phyloP scores from a whole-genome alignment of 2,888 invertebrate genomes.

The Drosophila formosana region DNA sequence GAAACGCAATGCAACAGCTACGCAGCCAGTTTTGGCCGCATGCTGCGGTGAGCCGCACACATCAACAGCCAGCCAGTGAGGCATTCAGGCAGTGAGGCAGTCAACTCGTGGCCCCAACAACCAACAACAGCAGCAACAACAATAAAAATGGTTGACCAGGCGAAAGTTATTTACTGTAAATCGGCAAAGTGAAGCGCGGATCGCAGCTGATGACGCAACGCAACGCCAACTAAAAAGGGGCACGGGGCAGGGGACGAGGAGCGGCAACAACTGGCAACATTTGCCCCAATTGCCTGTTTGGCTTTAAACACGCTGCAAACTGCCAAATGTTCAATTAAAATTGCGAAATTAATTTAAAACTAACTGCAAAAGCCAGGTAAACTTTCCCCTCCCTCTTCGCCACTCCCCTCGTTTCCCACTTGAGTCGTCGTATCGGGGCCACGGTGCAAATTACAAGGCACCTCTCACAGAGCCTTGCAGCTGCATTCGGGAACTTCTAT shows the following conservation, averaged over 20 bases:
- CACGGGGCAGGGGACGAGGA: too few species aligned
- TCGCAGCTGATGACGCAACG: slow-evolving; percentile 48
- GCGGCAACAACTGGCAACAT: slow-evolving; percentile 24
- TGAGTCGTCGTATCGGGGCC: slow-evolving; percentile 40
- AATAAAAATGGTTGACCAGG: slow-evolving; percentile 55
- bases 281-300: slow-evolving; percentile 31
- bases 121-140: slow-evolving; percentile 19
- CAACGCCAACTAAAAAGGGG: background rate
- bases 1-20: slow-evolving; percentile 44
- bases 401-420: slow-evolving; percentile 3
- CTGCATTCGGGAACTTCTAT: slow-evolving; percentile 28
- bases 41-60: slow-evolving; percentile 77
- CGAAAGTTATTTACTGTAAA: slow-evolving; percentile 78
- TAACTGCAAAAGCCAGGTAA: slow-evolving; percentile 54
- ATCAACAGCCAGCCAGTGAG: slow-evolving; percentile 62
- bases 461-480: slow-evolving; percentile 14
- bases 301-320: slow-evolving; percentile 53
- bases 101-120: slow-evolving; percentile 26
- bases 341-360: slow-evolving; percentile 66
- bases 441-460: slow-evolving; percentile 27
- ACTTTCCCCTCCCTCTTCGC: slow-evolving; percentile 46
- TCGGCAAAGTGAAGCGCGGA: slow-evolving; percentile 64
- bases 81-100: background rate
- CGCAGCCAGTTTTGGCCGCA: slow-evolving; percentile 57
- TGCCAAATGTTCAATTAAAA: slow-evolving; percentile 69